phyloP scores from a whole-genome alignment of 2,113 vertebrate species.

The Muntiacus reevesi region DNA sequence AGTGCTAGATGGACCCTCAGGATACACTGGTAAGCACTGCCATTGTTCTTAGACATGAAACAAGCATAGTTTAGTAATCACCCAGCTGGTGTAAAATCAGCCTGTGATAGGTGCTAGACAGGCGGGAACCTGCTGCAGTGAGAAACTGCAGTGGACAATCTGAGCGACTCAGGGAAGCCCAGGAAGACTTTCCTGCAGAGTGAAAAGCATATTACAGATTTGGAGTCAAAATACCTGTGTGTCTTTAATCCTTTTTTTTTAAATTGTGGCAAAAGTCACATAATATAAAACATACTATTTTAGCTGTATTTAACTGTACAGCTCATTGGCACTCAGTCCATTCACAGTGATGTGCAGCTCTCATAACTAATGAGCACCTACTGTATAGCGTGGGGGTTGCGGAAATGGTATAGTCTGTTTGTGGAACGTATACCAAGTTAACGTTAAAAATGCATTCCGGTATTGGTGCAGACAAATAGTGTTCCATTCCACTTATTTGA shows the following conservation, averaged over 20 bases:
- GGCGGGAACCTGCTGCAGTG: background rate
- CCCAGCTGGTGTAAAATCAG: background rate
- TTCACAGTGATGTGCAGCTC: background rate
- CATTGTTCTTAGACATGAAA: background rate
- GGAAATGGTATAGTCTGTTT: background rate
- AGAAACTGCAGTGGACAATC: fast-evolving
- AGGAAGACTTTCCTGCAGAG: background rate
- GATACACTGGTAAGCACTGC: background rate
- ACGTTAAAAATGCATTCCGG: background rate
- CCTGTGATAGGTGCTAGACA: too few relatives aligned
- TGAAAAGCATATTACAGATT: background rate
- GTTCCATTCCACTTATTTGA: background rate
- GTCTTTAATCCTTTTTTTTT: background rate
- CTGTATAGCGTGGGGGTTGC: background rate
- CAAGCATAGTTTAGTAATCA: background rate
- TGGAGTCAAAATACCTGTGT: background rate
- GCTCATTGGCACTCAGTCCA: background rate
- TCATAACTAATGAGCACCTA: background rate
- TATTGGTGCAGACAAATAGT: background rate
- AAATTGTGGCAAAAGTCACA: background rate
- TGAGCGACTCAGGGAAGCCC: background rate
- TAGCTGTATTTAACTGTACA: background rate
- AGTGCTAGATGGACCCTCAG: background rate
- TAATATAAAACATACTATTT: background rate
- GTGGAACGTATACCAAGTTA: background rate